Percentiles rank a stretch among this genome's conserved stretches.
These are phyloP conservation scores for Amazona finschi DNA, from an alignment of 2,797 vertebrate genomes.

Conservation along the genomic window DNA sequence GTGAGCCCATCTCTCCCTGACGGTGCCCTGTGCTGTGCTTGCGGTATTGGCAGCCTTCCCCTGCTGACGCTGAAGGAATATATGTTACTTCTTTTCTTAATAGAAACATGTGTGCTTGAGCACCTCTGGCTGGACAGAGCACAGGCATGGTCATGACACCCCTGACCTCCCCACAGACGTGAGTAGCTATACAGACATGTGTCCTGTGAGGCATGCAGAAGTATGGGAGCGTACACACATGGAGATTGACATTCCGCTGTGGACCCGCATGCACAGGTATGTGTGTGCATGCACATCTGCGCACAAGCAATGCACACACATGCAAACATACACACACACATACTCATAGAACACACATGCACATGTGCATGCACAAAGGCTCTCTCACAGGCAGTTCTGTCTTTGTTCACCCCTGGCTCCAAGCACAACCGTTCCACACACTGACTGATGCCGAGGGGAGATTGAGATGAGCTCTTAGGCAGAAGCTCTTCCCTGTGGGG, in stretches of 20 bases:
- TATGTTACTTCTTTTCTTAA: not conserved
- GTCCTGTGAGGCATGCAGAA: not conserved
- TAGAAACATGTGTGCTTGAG: not conserved
- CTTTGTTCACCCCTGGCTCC: not conserved
- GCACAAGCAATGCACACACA: no score
- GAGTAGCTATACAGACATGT: fast-evolving
- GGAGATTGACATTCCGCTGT: not conserved
- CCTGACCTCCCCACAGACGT: not conserved
- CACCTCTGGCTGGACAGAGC: not conserved
- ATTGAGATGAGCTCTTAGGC: not conserved
- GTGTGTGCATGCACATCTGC: no score
- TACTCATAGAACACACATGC: no score
- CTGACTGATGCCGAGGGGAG: fast-evolving
- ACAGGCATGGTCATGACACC: fast-evolving
- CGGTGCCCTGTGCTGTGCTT: not conserved
- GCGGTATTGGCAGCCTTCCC: not conserved
- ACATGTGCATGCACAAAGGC: fast-evolving
- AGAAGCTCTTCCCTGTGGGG: not conserved
- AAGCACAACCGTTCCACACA: no score
- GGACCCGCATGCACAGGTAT: not conserved
- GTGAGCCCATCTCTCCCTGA: not conserved
- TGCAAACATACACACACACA: no score
- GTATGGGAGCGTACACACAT: fast-evolving
- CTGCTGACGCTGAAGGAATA: not conserved
- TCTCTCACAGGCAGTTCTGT: not conserved